These are phyloP conservation scores for Circaetus gallicus DNA, from an alignment of 2,113 vertebrate genomes.

Conservation along the genomic window DNA sequence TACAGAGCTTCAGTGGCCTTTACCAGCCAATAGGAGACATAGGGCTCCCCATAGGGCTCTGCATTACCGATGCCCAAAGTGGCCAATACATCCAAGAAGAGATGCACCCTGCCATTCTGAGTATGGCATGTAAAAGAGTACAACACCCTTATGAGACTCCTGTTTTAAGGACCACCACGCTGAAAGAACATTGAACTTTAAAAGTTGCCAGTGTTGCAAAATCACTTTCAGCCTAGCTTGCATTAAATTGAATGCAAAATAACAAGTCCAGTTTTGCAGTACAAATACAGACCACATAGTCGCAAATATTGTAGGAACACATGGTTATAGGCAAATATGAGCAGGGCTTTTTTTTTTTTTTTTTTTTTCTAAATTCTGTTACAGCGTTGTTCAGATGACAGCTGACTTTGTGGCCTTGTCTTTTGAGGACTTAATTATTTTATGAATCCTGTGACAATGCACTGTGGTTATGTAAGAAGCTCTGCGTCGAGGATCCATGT, in stretches of 20 bases:
- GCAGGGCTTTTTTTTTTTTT: neutral
- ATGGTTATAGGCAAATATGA: neutral
- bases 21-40: neutral
- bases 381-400: neutral
- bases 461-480: neutral
- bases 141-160: neutral
- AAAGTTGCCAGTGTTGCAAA: neutral
- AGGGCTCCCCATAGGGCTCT: neutral
- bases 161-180: neutral
- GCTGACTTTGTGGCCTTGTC: neutral
- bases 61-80: neutral
- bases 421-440: neutral
- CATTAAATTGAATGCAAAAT: neutral
- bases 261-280: neutral
- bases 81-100: neutral
- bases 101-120: neutral
- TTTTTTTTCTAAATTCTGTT: neutral
- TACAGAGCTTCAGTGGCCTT: neutral
- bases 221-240: neutral
- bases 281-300: neutral
- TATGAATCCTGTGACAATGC: neutral
- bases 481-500: accelerated
- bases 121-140: neutral
- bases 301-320: neutral
- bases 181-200: neutral